Base-by-base conservation (phyloP, 2,888 invertebrate species). In the Orthosia gothica region DNA sequence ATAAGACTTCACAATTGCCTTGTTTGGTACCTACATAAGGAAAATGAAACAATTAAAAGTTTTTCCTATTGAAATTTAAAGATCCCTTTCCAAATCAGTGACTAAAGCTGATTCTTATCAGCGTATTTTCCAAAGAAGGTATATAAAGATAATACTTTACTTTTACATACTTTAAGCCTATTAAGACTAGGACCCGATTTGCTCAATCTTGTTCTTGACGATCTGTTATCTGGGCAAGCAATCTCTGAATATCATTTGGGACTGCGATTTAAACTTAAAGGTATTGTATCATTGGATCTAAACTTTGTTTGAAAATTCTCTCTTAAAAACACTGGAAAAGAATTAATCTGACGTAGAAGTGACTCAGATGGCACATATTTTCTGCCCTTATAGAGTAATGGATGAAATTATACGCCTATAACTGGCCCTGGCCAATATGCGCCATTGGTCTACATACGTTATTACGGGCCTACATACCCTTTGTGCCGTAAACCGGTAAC, bases 211-310 rank as follows among this genome's bases (percentile, higher is more conserved):
- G 49, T 65, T 82, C 70, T 69, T 64, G 76, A 70, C 57, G 63
- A 84, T 84, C 70, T 84, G 63, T 63, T 85, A 84, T 84, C 84
- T 58, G 57, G 26, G 62, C 26, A 47, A 64, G 66, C 45, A 52
- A 85, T 85, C 84, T 62, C n/a, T 57, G 49, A 81, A 81, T 76
- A 47, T 74, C 76, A 76, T 76, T 85, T 73, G 76, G 72, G 76
- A 79, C 61, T 79, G 47, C 59, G 40, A 79, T 74, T 85, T 73
- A 54, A 83, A 73, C 66, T 69, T 75, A 66, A 61, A 77, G 69
- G 59, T 63, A 64, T 74, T 78, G 40, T 74, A 61, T 67, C 66
- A 55, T 63, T 40, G 40, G 62, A 73, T 69, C 50, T 52, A 26
- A 81, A 77, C 63, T 79, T 84, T 45, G 40, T 69, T 71, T 54